These are phyloP conservation scores for Clitarchus hookeri DNA, from an alignment of 2,888 invertebrate genomes.

Conservation along the genomic window DNA sequence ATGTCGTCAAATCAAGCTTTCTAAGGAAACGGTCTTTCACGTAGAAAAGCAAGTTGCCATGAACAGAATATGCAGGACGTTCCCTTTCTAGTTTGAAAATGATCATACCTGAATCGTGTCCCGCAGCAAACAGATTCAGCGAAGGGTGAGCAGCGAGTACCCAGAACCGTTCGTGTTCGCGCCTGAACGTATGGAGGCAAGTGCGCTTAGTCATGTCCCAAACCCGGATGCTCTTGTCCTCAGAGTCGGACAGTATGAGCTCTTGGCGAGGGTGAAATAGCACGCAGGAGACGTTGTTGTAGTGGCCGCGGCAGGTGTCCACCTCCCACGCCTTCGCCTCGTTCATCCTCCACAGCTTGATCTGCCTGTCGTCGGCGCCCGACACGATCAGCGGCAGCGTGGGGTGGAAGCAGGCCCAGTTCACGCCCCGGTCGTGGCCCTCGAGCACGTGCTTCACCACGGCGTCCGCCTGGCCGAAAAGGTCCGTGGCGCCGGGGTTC, in stretches of 20 bases:
- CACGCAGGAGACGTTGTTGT: constrained; percentile 98
- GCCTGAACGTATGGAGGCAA: constrained; percentile 87
- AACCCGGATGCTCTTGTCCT: constrained; percentile 96
- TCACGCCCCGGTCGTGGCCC: constrained; percentile 96
- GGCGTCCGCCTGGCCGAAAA: constrained; percentile 95
- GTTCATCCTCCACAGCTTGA: constrained; percentile 98
- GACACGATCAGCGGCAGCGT: constrained; percentile 93
- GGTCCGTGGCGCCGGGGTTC: constrained; percentile 81
- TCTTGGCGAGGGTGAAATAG: constrained; percentile 97
- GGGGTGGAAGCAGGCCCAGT: constrained; percentile 98
- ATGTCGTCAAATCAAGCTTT: constrained; percentile 89
- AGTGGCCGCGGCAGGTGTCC: constrained; percentile 99
- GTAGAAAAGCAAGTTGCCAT: constrained; percentile 92
- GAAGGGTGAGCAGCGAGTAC: constrained; percentile 93
- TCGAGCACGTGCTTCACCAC: constrained; percentile 89
- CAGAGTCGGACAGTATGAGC: constrained; percentile 94
- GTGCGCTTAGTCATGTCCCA: constrained; percentile 98
- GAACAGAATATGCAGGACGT: constrained; percentile 93
- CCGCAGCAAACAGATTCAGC: constrained; percentile 97
- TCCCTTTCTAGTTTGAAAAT: constrained; percentile 91
- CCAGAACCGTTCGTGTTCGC: constrained; percentile 98
- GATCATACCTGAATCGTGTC: constrained; percentile 98
- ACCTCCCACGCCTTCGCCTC: constrained; percentile 99
- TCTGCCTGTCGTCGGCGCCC: constrained; percentile 97
- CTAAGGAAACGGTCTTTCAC: constrained; percentile 92